phyloP scores from a whole-genome alignment of 1,140 invertebrate species.

The Lamellibrachia luymesi region DNA sequence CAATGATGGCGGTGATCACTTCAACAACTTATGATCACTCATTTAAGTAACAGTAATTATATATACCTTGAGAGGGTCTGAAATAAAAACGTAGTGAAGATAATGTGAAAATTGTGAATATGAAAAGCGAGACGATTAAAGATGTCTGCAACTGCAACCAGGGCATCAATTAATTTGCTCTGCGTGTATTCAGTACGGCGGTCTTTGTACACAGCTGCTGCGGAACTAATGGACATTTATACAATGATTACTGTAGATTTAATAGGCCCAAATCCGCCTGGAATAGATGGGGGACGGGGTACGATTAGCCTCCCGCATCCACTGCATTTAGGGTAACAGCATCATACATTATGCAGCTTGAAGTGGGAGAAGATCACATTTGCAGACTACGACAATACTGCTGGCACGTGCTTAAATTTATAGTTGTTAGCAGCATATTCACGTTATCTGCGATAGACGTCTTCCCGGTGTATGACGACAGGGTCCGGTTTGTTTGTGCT shows the following conservation, averaged over 20 bases:
- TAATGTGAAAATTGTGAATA: not conserved
- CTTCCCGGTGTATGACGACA: too few relatives aligned
- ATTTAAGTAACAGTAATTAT: not conserved
- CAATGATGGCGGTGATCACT: too few relatives aligned
- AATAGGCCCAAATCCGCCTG: not conserved
- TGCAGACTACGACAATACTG: too few relatives aligned
- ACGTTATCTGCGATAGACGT: too few relatives aligned
- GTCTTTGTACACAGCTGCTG: not conserved
- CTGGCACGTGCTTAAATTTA: too few relatives aligned
- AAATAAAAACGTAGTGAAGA: not conserved
- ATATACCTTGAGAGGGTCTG: not conserved
- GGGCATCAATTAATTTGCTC: not conserved
- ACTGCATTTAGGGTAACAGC: too few relatives aligned
- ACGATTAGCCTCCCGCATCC: not conserved
- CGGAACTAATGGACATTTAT: not conserved
- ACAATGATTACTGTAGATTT: not conserved
- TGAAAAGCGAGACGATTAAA: not conserved
- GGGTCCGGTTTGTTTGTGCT: too few relatives aligned
- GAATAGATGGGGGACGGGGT: not conserved
- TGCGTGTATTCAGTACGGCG: not conserved
- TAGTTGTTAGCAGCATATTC: too few relatives aligned
- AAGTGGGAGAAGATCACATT: too few relatives aligned
- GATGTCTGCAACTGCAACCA: not conserved
- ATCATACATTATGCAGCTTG: too few relatives aligned
- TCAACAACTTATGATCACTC: not conserved